Evolutionary conservation across 2,113 vertebrate genomes (phyloP), one percentile per base, ranked within the genome.

Genomic region (Burhinus bistriatus): DNA sequence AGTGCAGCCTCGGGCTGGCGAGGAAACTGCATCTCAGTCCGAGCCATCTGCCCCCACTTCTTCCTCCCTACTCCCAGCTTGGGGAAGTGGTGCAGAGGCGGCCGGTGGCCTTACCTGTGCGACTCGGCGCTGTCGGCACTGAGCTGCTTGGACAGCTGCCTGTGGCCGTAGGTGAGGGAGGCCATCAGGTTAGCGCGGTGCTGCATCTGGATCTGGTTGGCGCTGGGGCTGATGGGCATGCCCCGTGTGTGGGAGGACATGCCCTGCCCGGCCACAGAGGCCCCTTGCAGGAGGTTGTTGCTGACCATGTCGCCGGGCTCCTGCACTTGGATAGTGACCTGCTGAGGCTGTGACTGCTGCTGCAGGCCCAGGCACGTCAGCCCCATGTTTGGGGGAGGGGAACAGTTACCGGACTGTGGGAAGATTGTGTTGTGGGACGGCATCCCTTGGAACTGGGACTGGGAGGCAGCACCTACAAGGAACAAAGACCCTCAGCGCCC

Each of bases 61-160:
- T 6, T 36, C 26, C 38, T 30, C 55, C 75, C 75, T 9, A 5
- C 11, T 6, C 9, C 54, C 52, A n/a, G 73, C 59, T 98, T 66
- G 21, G 87, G 51, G 58, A 32, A 16, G 30, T 7, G 6, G 38
- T 1, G 40, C 38, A 1, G 49, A 7, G 32, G 19, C 4, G 12
- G 32, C 66, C 6, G 36, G 45, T 1, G 3, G 62, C 57, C 97
- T 98, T 93, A 99, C 99, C 99, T 99, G 98, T 99, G 99, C 20
- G 98, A 98, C 96, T 99, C 99, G 0, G 99, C 99, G 42, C 99
- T 99, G 98, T 99, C 99, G 1, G 99, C 99, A 12, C 99, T 99
- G 94, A 99, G 98, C 97, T 99, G 99, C 98, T 99, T 99, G 96
- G 99, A 99, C 23, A 99, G 98, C 72, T 99, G 99, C 87, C 99